Base-by-base conservation (phyloP, 1,140 invertebrate species). In the Phocides pigmalion region DNA sequence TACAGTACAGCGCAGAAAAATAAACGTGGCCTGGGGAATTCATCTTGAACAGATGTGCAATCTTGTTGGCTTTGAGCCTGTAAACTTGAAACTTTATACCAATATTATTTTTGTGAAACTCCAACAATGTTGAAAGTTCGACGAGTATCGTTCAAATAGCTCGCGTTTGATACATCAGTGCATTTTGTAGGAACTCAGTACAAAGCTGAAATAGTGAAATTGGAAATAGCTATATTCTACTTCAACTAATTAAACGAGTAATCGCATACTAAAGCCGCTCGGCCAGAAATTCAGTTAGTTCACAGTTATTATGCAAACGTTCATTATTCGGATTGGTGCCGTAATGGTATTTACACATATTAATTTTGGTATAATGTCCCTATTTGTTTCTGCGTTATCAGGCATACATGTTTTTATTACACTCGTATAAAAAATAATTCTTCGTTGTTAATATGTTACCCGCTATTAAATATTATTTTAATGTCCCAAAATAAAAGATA, bases 221-320 rank as follows among this genome's bases (percentile, higher is more conserved):
- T 51, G 49, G 49, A 37, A 37, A 37, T 51, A 37, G 15, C 49
- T 15, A 51, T 37, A 51, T n/a, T 19, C 28, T 37, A 37, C 49
- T 51, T 51, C 11, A 16, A 51, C 39, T 58, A 58, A 58, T 58
- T 58, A 58, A 44, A 58, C 22, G 15, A 25, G 53, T 58, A 44
- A 58, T 44, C 22, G 22, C 20, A 15, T 56, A 42, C 4, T 4
- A 58, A 12, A 28, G 46, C 64, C 39, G 12, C 25, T 54, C 20
- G 37, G 14, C 46, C 47, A 61, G 49, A 46, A 46, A 61, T 66
- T 22, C 25, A 59, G 50, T 58, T 51, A 51, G 41, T 37, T 25
- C 15, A 15, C 15, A 16, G 25, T 32, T 49, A 54, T 49, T 50
- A 56, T 46, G 42, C 63, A 50, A 58, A 56, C 22, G 61, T 37